These are phyloP conservation scores for Falco concolor DNA, from an alignment of 2,797 vertebrate species.

Conservation along the genomic window DNA sequence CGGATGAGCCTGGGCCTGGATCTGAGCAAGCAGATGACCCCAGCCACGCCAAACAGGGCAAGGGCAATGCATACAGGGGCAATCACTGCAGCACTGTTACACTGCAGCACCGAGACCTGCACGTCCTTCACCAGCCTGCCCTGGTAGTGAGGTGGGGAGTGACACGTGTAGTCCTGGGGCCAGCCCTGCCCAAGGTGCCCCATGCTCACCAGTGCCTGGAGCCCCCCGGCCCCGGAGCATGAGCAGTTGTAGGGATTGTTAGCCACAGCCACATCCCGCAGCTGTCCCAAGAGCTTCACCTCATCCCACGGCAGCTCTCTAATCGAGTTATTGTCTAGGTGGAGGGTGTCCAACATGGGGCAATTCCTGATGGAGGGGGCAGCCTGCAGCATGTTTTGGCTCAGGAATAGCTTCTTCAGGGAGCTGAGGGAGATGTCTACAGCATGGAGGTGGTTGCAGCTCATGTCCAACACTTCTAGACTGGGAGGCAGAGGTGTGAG, in stretches of 20 bases:
- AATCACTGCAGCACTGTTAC: neutral
- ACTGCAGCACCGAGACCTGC: neutral
- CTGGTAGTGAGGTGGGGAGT: neutral
- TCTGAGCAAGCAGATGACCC: neutral
- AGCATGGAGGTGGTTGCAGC: constrained; percentile 35
- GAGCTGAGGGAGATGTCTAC: constrained; percentile 29
- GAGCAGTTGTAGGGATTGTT: constrained; percentile 59
- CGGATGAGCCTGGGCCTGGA: rapidly evolving
- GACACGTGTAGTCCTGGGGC: constrained; percentile 53
- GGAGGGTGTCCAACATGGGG: constrained; percentile 34
- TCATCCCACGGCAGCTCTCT: neutral
- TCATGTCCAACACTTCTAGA: constrained; percentile 61
- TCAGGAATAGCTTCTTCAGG: constrained; percentile 67
- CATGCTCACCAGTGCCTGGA: neutral
- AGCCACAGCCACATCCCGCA: neutral
- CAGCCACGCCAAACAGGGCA: neutral
- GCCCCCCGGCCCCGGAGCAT: neutral
- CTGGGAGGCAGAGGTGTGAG: constrained; percentile 41
- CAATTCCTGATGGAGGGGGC: neutral
- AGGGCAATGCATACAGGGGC: neutral
- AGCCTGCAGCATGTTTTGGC: constrained; percentile 59
- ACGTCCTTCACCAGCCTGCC: neutral
- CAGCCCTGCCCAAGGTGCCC: constrained; percentile 36
- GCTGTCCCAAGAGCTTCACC: neutral
- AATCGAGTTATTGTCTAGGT: constrained; percentile 57